Conservation (phyloP, 1,140 invertebrate genomes). For the Caenorhabditis inopinata region DNA sequence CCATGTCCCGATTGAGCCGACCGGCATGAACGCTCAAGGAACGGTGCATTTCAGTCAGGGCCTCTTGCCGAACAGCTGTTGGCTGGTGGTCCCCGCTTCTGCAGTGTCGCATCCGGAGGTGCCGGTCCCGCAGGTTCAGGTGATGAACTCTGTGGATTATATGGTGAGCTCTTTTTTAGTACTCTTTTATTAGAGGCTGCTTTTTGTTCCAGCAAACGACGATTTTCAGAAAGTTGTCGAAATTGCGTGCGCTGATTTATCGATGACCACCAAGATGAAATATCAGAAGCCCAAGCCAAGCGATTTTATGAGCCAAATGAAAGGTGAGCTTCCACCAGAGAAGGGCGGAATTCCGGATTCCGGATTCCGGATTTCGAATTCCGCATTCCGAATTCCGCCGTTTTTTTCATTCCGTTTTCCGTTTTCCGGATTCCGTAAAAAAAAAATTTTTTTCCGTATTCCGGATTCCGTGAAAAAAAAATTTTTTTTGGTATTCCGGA, state of each 20-base stretch:
- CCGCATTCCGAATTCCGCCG: too few species aligned
- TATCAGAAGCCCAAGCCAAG: neutral
- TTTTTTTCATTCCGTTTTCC: too few species aligned
- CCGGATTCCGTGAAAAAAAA: too few species aligned
- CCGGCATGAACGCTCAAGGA: neutral
- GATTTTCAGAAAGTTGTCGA: constrained; percentile 1
- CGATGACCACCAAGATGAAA: neutral
- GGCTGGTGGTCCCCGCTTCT: neutral
- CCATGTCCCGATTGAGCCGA: neutral
- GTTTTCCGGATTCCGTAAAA: too few species aligned
- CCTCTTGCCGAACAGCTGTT: neutral
- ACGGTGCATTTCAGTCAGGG: constrained; percentile 11
- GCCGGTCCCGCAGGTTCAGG: neutral
- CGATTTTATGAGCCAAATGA: neutral
- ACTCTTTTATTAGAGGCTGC: too few species aligned
- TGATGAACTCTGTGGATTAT: neutral
- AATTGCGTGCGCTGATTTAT: neutral
- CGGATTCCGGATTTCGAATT: too few species aligned
- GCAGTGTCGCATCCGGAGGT: neutral
- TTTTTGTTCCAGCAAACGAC: too few species aligned
- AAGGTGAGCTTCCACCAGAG: neutral
- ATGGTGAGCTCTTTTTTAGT: too few species aligned
- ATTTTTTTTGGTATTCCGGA: too few species aligned
- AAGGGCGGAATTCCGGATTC: too few species aligned
- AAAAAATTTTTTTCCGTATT: too few species aligned